Evolutionary conservation across 2,888 invertebrate species (phyloP), one percentile per base, ranked within the genome.

Genomic region (Ellobium chinense): DNA sequence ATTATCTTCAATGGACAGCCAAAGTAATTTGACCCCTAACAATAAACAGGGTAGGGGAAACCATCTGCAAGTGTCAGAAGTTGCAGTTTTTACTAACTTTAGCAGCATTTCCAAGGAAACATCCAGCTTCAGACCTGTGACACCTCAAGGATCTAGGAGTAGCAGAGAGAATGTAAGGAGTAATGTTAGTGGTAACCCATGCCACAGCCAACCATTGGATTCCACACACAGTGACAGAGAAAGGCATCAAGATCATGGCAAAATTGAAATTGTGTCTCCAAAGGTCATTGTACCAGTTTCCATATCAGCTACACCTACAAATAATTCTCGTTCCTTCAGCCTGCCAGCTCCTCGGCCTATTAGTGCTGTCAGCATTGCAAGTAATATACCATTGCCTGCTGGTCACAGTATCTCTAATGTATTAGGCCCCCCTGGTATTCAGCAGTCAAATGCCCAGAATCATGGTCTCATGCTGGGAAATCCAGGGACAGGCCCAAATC

Each of bases 401-500:
- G 24, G 60, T 62, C 56, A 56, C 56, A 9, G 21, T 24, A 12
- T 9, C 24, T 56, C 56, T 2, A 56, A 56, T 56, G 3, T 56
- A 12, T 18, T 18, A 46, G 46, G 7, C 9, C 69, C 54, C 14
- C 31, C 34, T 4, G 29, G 5, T 1, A 0, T 27, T 4, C 37
- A 31, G 9, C 0, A 56, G 46, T 3, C 21, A 29, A 70, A n/a
- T n/a, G 21, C 29, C n/a, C 5, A 56, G 27, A 31, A 29, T 34
- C 37, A 31, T 56, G 29, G 56, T 56, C 54, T 56, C 54, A 12
- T 70, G 5, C 31, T 70, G 54, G 54, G 69, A 54, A 70, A n/a
- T 56, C n/a, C 69, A 12, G 54, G 31, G 31, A n/a, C 69, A 34
- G 69, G 56, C n/a, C 27, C 34, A 21, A 21, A 24, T 34, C 5